Percentiles rank a stretch among this genome's conserved stretches.
phyloP scores from a whole-genome alignment of 2,888 invertebrate genomes.

The Matsumyia berberina region DNA sequence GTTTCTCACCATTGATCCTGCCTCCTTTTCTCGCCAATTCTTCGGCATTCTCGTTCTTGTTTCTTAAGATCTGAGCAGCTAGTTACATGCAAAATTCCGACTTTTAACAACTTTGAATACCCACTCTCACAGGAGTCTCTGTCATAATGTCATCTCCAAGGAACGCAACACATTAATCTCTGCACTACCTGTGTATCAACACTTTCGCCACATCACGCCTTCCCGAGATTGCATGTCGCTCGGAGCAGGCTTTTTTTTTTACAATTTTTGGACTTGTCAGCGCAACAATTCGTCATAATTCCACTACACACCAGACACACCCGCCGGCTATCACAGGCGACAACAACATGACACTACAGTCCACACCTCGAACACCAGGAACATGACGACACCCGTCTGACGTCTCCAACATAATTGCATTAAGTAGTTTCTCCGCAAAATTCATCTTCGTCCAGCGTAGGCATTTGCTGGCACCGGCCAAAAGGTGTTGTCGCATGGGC shows the following conservation, averaged over 20 bases:
- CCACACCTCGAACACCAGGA: constrained; percentile 28
- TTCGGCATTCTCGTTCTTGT: no score
- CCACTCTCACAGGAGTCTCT: no score
- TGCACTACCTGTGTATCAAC: background rate
- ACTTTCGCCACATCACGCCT: constrained; percentile 22
- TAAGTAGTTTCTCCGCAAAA: constrained; percentile 62
- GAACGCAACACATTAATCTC: no score
- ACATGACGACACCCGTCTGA: constrained; percentile 10
- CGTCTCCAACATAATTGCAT: constrained; percentile 64
- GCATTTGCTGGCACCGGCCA: constrained; percentile 23
- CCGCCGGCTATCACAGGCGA: constrained; percentile 66
- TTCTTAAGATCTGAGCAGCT: no score
- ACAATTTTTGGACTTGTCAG: constrained; percentile 70
- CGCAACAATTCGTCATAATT: constrained; percentile 73
- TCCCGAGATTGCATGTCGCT: background rate
- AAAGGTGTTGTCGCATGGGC: constrained; percentile 52
- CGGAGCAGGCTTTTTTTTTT: constrained; percentile 26
- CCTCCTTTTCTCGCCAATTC: no score
- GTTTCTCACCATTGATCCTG: no score
- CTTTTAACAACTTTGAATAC: no score
- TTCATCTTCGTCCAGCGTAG: constrained; percentile 62
- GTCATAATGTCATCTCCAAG: no score
- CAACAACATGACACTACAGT: constrained; percentile 41
- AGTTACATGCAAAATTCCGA: no score
- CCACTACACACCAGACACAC: constrained; percentile 58